phyloP scores from a whole-genome alignment of 1,140 invertebrate species.

The Diabrotica virgifera region DNA sequence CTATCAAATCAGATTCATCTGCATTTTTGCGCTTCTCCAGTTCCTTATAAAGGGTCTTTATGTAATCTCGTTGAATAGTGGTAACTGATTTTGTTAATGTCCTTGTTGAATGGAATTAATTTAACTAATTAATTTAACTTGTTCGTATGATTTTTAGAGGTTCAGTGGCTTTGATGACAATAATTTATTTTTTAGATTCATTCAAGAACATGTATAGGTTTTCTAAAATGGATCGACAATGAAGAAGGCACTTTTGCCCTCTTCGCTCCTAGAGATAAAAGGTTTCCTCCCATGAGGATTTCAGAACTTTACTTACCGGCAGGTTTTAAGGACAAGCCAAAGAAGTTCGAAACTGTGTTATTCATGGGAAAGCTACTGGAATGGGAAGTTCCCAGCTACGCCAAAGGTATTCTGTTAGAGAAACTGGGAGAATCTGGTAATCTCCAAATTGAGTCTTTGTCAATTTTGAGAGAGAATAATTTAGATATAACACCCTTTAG shows the following conservation, averaged over 20 bases:
- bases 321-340: constrained; percentile 55
- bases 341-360: constrained; percentile 58
- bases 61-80: no score
- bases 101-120: no score
- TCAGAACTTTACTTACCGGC: constrained; percentile 59
- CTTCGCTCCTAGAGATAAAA: constrained; percentile 70
- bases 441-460: constrained; percentile 71
- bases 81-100: no score
- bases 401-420: constrained; percentile 39
- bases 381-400: constrained; percentile 63
- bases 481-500: constrained; percentile 69
- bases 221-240: constrained; percentile 58
- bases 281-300: constrained; percentile 70
- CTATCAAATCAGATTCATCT: no score
- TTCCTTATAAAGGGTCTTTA: no score
- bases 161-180: no score
- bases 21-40: no score
- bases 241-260: constrained; percentile 56
- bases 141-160: no score
- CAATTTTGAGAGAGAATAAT: constrained; percentile 74
- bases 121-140: no score
- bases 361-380: constrained; percentile 68
- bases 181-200: constrained; percentile 53
- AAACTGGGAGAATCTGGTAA: constrained; percentile 70
- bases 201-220: constrained; percentile 64